A percentile compares a stretch with the other conserved stretches of the same genome.
phyloP scores from a whole-genome alignment of 2,113 vertebrate species.

The Cepphus grylle region DNA sequence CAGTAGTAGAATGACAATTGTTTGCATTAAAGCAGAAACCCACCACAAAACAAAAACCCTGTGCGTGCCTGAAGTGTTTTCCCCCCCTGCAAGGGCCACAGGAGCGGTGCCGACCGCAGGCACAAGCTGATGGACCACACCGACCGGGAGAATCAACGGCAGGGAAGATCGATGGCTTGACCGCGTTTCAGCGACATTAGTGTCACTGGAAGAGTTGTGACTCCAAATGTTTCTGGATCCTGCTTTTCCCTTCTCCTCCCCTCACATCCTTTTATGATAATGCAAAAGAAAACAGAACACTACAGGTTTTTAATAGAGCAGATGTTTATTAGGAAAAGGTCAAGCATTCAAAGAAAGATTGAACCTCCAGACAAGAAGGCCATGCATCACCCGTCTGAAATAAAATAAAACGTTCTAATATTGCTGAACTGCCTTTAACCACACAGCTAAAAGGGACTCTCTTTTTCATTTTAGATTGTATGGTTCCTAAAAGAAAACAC shows the following conservation, averaged over 20 bases:
- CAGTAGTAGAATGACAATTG: not conserved
- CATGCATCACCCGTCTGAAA: not conserved
- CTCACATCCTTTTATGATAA: not conserved
- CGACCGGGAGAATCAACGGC: not conserved
- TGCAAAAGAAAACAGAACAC: not conserved
- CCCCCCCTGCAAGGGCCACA: not conserved
- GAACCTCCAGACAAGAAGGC: not conserved
- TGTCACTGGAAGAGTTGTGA: not conserved
- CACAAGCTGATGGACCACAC: not conserved
- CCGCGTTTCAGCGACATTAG: not conserved
- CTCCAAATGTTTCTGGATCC: not conserved
- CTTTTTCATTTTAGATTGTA: not conserved
- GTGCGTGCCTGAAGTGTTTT: fast-evolving
- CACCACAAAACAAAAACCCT: fast-evolving
- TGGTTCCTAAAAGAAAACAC: not conserved
- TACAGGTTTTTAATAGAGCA: not conserved
- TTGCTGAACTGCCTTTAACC: not conserved
- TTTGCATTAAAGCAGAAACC: not conserved
- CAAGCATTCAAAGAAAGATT: not conserved
- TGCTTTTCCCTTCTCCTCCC: not conserved
- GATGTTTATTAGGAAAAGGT: not conserved
- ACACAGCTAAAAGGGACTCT: not conserved
- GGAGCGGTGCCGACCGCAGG: not conserved
- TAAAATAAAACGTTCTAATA: not conserved
- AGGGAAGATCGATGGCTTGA: not conserved